Evolutionary conservation across 2,113 vertebrate genomes (phyloP).

Genomic region (Dipodomys merriami): DNA sequence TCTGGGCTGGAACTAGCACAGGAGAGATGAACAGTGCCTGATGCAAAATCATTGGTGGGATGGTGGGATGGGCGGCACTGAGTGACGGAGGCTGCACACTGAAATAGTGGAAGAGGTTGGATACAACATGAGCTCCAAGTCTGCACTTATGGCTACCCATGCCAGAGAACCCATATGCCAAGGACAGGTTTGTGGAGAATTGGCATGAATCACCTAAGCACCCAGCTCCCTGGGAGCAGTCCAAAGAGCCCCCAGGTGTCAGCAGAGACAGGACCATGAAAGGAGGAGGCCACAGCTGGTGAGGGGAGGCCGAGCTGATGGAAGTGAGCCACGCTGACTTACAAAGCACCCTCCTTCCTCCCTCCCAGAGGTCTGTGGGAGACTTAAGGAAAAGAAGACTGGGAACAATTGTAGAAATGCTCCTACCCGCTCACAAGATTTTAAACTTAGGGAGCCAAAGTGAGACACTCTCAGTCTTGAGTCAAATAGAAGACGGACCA

Average conservation of each 20-base stretch:
- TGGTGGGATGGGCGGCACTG: not conserved
- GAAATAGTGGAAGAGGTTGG: too few species aligned
- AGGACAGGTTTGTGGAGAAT: not conserved
- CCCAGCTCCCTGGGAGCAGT: too few species aligned
- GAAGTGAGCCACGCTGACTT: accelerated
- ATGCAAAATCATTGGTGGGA: not conserved
- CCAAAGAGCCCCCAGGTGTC: not conserved
- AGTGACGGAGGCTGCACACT: not conserved
- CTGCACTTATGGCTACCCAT: not conserved
- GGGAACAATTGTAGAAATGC: not conserved
- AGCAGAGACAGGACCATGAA: not conserved
- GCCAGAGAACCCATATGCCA: not conserved
- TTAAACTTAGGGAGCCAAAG: not conserved
- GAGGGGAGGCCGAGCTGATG: not conserved
- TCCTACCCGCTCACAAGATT: not conserved
- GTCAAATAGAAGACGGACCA: not conserved
- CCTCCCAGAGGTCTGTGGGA: not conserved
- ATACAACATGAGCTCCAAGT: not conserved
- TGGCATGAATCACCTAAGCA: not conserved
- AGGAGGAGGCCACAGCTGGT: not conserved
- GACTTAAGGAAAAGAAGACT: not conserved
- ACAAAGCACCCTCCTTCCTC: accelerated
- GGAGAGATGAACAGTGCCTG: not conserved
- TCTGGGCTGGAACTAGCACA: not conserved
- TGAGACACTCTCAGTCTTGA: not conserved